phyloP scores from a whole-genome alignment of 2,113 vertebrate species.

The Crotalus horridus region DNA sequence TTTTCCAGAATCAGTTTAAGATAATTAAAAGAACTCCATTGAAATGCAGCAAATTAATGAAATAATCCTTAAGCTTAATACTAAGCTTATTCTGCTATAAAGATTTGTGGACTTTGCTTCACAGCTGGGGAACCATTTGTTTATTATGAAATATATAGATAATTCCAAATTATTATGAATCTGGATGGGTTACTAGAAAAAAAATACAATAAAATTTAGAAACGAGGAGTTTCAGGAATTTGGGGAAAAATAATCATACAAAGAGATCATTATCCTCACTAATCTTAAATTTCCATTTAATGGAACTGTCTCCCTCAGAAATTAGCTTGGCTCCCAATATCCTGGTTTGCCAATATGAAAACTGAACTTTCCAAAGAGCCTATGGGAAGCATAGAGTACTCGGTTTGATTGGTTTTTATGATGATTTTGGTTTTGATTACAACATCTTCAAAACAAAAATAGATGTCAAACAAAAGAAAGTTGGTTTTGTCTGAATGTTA shows the following conservation, averaged over 20 bases:
- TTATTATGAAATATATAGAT: background rate
- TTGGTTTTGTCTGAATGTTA: background rate
- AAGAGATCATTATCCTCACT: background rate
- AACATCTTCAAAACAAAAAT: background rate
- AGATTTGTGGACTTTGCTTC: background rate
- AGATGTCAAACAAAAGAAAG: background rate
- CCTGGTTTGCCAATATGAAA: background rate
- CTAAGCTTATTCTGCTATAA: background rate
- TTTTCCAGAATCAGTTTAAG: background rate
- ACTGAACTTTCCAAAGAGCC: background rate
- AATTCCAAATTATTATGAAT: background rate
- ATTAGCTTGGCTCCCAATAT: background rate
- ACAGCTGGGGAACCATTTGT: background rate
- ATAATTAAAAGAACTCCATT: background rate
- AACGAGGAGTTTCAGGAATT: background rate
- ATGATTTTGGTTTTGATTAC: background rate
- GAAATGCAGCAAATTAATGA: background rate
- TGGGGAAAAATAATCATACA: background rate
- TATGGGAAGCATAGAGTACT: background rate
- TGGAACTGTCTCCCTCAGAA: background rate
- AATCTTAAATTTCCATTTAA: background rate
- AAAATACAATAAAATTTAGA: background rate
- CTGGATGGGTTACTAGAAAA: background rate
- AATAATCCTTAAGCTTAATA: background rate
- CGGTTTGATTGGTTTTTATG: background rate